A percentile compares a stretch with the other conserved stretches of the same genome.
Evolutionary conservation across 2,888 invertebrate genomes (phyloP).

Genomic region (Drosophila gaucha): DNA sequence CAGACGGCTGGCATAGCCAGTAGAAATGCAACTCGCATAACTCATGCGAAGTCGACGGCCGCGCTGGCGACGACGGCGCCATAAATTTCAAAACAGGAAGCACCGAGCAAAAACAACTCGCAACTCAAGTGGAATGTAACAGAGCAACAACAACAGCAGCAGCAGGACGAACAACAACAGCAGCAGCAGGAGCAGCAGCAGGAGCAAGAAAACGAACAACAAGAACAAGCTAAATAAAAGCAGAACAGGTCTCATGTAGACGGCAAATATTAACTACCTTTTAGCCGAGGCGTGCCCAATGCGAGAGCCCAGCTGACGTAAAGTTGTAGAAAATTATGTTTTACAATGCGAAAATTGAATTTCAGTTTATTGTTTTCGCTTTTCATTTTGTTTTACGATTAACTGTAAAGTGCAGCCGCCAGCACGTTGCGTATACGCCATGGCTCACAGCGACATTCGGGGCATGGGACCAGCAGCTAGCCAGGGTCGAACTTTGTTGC

Average conservation of each 20-base stretch:
- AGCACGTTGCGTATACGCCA: constrained; percentile 34
- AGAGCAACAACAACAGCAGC: constrained; percentile 21
- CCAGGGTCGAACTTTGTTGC: constrained; percentile 48
- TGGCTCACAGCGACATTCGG: constrained; percentile 9
- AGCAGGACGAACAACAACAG: constrained; percentile 15
- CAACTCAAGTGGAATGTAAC: constrained; percentile 59
- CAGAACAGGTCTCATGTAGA: constrained; percentile 36
- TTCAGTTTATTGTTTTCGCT: constrained; percentile 73
- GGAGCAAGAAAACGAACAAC: constrained; percentile 10
- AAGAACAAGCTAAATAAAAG: constrained; percentile 8
- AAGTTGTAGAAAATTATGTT: constrained; percentile 80
- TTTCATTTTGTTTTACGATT: constrained; percentile 71
- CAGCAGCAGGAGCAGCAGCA: constrained; percentile 4
- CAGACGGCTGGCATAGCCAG: constrained; percentile 3
- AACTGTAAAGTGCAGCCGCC: constrained; percentile 71
- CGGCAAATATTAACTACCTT: constrained; percentile 74
- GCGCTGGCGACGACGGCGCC: constrained; percentile 68
- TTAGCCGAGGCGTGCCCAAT: constrained; percentile 47
- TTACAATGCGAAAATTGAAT: constrained; percentile 82
- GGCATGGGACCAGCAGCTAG: constrained; percentile 9
- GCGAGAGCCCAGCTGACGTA: constrained; percentile 60
- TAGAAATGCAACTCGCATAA: constrained; percentile 70
- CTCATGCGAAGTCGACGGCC: constrained; percentile 68
- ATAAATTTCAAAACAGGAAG: constrained; percentile 79
- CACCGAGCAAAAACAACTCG: constrained; percentile 61